Percentiles rank a stretch among this genome's conserved stretches.
phyloP scores from a whole-genome alignment of 1,140 invertebrate genomes.

The Drosophila bipectinata region DNA sequence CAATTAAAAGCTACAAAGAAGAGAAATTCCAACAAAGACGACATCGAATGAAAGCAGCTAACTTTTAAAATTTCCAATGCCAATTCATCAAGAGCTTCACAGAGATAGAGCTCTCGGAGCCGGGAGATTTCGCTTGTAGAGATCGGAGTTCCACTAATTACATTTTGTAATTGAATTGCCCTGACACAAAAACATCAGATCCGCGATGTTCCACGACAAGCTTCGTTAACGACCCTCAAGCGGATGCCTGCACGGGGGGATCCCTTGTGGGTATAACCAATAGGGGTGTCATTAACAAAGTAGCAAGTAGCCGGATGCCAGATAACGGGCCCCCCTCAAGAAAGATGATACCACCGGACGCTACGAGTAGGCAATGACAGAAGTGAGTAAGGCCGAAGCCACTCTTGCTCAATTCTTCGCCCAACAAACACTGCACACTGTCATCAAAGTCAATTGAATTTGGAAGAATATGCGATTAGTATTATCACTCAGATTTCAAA shows the following conservation, averaged over 20 bases:
- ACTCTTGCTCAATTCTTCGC: no score
- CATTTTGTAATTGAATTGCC: slow-evolving; percentile 7
- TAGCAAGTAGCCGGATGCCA: background rate
- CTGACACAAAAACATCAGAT: slow-evolving; percentile 13
- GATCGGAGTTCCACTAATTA: slow-evolving; percentile 37
- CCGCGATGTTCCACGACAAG: slow-evolving; percentile 7
- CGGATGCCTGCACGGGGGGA: slow-evolving; percentile 21
- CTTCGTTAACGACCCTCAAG: slow-evolving; percentile 25
- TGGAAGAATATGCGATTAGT: background rate
- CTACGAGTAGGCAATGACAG: no score
- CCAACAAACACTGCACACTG: background rate
- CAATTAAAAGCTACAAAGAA: slow-evolving; percentile 37
- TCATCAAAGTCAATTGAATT: background rate
- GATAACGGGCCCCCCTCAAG: background rate
- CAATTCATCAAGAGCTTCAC: background rate
- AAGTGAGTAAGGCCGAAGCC: no score
- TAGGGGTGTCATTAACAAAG: background rate
- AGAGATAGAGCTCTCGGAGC: slow-evolving; percentile 1
- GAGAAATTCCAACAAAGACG: slow-evolving; percentile 12
- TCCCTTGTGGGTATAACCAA: background rate
- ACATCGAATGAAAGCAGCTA: slow-evolving; percentile 2
- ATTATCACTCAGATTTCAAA: no score
- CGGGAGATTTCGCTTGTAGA: background rate
- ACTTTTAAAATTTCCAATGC: slow-evolving; percentile 30
- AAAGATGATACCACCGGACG: background rate